Evolutionary conservation across 2,113 vertebrate species (phyloP).

Genomic region (Ornithorhynchus anatinus): DNA sequence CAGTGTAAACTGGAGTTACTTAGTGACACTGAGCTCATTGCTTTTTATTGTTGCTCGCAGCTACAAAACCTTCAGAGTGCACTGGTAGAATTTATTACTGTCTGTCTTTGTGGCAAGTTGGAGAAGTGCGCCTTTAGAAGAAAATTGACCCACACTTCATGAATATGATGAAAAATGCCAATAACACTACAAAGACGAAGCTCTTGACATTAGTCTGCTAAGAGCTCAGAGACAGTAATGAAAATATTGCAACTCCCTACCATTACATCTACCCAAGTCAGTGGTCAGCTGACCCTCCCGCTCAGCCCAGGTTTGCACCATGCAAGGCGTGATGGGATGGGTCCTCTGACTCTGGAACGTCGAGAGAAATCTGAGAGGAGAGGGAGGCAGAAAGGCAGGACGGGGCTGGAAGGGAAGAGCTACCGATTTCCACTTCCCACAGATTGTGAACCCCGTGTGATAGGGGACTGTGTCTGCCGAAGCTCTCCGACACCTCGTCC

Average conservation of each 20-base stretch:
- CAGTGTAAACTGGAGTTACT: slow-evolving; percentile 88
- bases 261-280: slow-evolving; percentile 58
- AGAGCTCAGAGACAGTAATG: slow-evolving; percentile 79
- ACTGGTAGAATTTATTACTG: slow-evolving; percentile 87
- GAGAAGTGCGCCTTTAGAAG: slow-evolving; percentile 86
- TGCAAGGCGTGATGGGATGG: no score
- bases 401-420: no score
- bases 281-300: background rate
- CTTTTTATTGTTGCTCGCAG: slow-evolving; percentile 88
- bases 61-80: slow-evolving; percentile 80
- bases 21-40: slow-evolving; percentile 87
- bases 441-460: background rate
- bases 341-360: background rate
- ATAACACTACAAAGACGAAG: slow-evolving; percentile 85
- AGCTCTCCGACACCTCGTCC: no score
- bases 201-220: slow-evolving; percentile 80
- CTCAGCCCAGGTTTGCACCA: background rate
- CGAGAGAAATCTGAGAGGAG: no score
- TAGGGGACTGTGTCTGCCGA: background rate
- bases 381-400: no score
- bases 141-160: slow-evolving; percentile 88
- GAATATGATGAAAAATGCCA: slow-evolving; percentile 92
- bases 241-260: slow-evolving; percentile 82
- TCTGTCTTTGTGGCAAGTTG: slow-evolving; percentile 86
- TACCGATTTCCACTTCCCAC: background rate